Conservation (phyloP, 2,888 invertebrate genomes). For the Cylindroiulus punctatus region DNA sequence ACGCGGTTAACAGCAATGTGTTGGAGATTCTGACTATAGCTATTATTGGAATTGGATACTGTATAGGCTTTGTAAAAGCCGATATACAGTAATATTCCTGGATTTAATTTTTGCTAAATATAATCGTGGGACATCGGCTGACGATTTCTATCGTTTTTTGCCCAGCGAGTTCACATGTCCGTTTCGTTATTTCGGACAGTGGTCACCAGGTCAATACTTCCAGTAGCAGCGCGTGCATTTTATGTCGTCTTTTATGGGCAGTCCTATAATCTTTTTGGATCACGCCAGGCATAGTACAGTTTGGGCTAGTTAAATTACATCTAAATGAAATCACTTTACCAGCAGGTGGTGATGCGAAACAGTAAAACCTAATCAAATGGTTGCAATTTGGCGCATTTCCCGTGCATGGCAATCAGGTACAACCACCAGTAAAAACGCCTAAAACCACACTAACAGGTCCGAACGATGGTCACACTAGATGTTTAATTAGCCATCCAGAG, state of each 20-base stretch:
- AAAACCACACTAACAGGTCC: slow-evolving; percentile 24
- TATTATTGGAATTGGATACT: too few species aligned
- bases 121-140: too few species aligned
- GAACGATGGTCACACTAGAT: slow-evolving; percentile 21
- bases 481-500: slow-evolving; percentile 29
- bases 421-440: slow-evolving; percentile 25
- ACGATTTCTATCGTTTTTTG: too few species aligned
- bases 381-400: slow-evolving; percentile 15
- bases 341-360: slow-evolving; percentile 26
- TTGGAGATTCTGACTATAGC: too few species aligned
- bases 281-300: not conserved
- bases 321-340: not conserved
- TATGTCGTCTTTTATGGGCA: not conserved
- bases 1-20: too few species aligned
- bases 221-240: not conserved
- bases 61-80: too few species aligned
- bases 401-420: slow-evolving; percentile 38
- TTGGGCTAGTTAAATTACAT: slow-evolving; percentile 13
- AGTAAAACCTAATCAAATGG: slow-evolving; percentile 38
- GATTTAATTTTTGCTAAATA: too few species aligned
- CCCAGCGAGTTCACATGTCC: not conserved
- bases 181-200: too few species aligned
- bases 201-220: not conserved
- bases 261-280: not conserved
- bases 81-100: too few species aligned